Evolutionary conservation across 2,888 invertebrate species (phyloP).

Genomic region (Tryphoninae sp.): DNA sequence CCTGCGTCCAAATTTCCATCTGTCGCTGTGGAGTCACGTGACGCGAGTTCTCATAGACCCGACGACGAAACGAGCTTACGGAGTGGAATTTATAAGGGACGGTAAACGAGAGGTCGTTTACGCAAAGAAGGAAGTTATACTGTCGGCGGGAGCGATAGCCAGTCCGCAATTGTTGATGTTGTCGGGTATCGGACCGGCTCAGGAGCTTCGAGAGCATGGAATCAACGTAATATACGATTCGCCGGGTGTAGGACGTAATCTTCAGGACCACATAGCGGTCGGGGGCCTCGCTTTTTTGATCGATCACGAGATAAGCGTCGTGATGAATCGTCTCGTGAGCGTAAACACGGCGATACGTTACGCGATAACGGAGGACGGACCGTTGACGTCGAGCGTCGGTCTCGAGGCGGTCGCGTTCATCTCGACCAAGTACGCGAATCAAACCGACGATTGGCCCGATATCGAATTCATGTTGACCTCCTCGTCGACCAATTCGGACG

Average conservation of each 20-base stretch:
- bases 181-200: conserved; percentile 91
- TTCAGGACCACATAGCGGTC: conserved; percentile 95
- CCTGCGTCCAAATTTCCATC: conserved; percentile 90
- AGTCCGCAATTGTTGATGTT: conserved; percentile 96
- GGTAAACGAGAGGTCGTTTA: conserved; percentile 85
- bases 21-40: conserved; percentile 90
- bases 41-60: conserved; percentile 90
- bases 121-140: conserved; percentile 91
- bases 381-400: conserved; percentile 92
- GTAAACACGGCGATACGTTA: conserved; percentile 92
- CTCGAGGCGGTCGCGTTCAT: conserved; percentile 94
- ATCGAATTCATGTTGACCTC: conserved; percentile 95
- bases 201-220: conserved; percentile 88
- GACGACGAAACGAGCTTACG: conserved; percentile 87
- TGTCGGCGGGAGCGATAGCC: conserved; percentile 94
- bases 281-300: conserved; percentile 92
- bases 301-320: conserved; percentile 90
- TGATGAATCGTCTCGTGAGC: conserved; percentile 91
- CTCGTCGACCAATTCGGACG: conserved; percentile 91
- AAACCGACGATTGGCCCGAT: conserved; percentile 94
- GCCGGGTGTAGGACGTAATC: conserved; percentile 92
- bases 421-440: conserved; percentile 93
- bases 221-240: conserved; percentile 89
- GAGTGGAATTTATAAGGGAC: conserved; percentile 90
- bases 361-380: conserved; percentile 92